Evolutionary conservation across 2,888 invertebrate genomes (phyloP).

Genomic region (Nineta flava): DNA sequence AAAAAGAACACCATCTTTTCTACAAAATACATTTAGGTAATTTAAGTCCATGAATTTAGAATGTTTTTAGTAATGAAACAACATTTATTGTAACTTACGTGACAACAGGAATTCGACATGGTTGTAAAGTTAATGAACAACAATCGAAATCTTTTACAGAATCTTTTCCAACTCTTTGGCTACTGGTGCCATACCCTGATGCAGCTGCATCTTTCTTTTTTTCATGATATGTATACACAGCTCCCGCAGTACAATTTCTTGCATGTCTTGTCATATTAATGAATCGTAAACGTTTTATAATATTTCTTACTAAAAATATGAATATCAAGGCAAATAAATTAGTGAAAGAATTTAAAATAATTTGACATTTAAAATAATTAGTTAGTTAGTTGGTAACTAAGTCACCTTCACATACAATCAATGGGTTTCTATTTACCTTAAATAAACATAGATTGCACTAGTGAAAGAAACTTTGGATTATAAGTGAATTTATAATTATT

Average conservation of each 20-base stretch:
- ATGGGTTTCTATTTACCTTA: too few relatives aligned
- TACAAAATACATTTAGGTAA: constrained; percentile 13
- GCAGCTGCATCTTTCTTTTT: constrained; percentile 89
- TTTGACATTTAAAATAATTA: too few relatives aligned
- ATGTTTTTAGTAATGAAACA: background rate
- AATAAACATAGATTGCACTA: too few relatives aligned
- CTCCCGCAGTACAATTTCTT: constrained; percentile 94
- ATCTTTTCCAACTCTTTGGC: constrained; percentile 81
- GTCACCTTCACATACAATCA: too few relatives aligned
- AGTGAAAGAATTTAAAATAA: too few relatives aligned
- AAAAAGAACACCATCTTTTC: constrained; percentile 79
- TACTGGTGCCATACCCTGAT: constrained; percentile 84
- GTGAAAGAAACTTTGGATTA: too few relatives aligned
- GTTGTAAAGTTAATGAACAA: constrained; percentile 91
- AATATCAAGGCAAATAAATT: too few relatives aligned
- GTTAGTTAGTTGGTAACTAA: too few relatives aligned
- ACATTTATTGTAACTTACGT: constrained; percentile 37
- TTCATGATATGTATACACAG: constrained; percentile 96
- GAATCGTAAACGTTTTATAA: constrained; percentile 3
- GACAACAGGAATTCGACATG: constrained; percentile 84
- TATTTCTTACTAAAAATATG: too few relatives aligned
- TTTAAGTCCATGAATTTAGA: background rate
- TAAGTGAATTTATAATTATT: too few relatives aligned
- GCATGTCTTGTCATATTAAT: constrained; percentile 81
- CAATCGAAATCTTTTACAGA: constrained; percentile 94